These are phyloP conservation scores for Pyrocoelia pectoralis DNA, from an alignment of 2,888 invertebrate genomes.

Conservation along the genomic window DNA sequence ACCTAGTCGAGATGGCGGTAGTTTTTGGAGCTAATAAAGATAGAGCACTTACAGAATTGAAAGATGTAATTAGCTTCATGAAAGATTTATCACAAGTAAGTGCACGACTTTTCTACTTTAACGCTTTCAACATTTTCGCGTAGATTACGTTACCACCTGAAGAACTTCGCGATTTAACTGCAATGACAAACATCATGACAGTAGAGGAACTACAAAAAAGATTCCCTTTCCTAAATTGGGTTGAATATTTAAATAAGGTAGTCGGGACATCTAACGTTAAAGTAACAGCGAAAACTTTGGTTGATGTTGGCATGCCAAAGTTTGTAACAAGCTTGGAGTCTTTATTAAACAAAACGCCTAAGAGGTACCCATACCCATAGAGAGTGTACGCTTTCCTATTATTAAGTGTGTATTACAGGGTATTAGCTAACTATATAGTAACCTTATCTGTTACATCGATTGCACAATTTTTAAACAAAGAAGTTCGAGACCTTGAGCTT, in stretches of 20 bases:
- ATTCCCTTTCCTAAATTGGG: conserved; percentile 82
- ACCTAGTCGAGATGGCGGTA: conserved; percentile 87
- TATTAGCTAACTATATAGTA: conserved; percentile 63
- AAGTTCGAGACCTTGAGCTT: conserved; percentile 20
- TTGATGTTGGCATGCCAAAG: conserved; percentile 86
- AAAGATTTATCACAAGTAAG: not conserved
- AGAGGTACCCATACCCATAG: conserved; percentile 51
- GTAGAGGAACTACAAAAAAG: conserved; percentile 75
- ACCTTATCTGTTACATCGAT: conserved; percentile 60
- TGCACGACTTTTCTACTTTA: conserved; percentile 77
- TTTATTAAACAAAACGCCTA: conserved; percentile 64
- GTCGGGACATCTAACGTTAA: conserved; percentile 68
- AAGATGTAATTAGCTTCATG: conserved; percentile 55
- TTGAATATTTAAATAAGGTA: conserved; percentile 83
- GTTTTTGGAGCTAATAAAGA: conserved; percentile 83
- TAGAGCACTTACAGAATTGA: conserved; percentile 74
- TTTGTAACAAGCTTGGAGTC: conserved; percentile 78
- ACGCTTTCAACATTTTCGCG: conserved; percentile 64
- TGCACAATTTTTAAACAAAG: conserved; percentile 30
- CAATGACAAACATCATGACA: conserved; percentile 90
- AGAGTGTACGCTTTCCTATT: not conserved
- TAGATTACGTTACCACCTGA: conserved; percentile 88
- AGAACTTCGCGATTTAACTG: conserved; percentile 87
- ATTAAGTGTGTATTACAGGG: conserved; percentile 43
- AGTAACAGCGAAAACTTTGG: conserved; percentile 73